Percentiles rank a stretch among this genome's conserved stretches.
Evolutionary conservation across 1,140 invertebrate genomes (phyloP).

Genomic region (Sarcophaga bullata): DNA sequence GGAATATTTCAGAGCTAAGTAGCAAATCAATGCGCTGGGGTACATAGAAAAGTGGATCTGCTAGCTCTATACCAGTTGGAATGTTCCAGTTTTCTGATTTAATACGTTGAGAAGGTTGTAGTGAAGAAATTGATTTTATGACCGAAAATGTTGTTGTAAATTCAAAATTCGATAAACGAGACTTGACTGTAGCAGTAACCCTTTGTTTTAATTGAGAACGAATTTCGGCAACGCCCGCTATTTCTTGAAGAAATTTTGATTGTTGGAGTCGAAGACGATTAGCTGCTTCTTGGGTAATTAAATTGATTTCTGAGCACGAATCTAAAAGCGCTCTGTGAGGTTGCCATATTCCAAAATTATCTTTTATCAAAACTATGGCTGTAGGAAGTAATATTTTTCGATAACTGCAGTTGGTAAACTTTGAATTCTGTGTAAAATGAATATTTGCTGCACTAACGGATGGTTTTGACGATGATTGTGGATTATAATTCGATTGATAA

Average conservation of each 20-base stretch:
- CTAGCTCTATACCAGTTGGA: slow-evolving; percentile 48
- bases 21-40: slow-evolving; percentile 51
- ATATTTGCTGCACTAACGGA: neutral
- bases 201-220: neutral
- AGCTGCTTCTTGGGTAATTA: no score
- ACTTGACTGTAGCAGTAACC: neutral
- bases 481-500: no score
- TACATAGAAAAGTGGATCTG: slow-evolving; percentile 52
- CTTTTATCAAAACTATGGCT: neutral
- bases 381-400: neutral
- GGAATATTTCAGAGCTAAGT: slow-evolving; percentile 51
- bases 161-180: neutral
- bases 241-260: neutral
- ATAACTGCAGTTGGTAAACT: neutral
- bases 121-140: slow-evolving; percentile 27
- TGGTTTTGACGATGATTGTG: neutral
- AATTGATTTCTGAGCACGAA: neutral
- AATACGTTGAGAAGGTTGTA: neutral
- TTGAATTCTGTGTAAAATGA: neutral
- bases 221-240: neutral
- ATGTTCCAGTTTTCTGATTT: slow-evolving; percentile 45
- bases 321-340: neutral
- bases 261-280: neutral
- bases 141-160: neutral
- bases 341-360: neutral